A percentile compares a stretch with the other conserved stretches of the same genome.
Conservation (phyloP, 2,888 invertebrate genomes). For the Andrena flavipes region DNA sequence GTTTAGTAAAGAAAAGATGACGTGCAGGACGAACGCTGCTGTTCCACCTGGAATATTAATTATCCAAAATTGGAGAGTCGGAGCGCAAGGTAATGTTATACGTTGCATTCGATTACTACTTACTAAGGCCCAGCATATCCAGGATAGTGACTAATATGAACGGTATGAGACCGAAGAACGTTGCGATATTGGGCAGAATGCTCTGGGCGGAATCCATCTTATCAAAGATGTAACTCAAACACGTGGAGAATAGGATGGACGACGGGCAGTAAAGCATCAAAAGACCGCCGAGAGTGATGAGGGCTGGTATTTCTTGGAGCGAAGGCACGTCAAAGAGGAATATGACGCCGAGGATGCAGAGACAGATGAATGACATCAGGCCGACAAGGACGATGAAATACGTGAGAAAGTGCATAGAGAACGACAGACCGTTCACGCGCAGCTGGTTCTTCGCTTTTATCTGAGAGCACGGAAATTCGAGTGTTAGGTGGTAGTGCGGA, state of each 20-base stretch:
- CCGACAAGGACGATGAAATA: conserved; percentile 90
- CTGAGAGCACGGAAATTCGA: conserved; percentile 84
- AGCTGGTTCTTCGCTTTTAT: conserved; percentile 93
- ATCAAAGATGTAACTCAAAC: conserved; percentile 92
- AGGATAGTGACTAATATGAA: conserved; percentile 90
- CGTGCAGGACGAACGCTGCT: conserved; percentile 89
- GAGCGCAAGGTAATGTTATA: too few relatives aligned
- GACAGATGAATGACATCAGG: conserved; percentile 89
- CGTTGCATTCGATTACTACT: conserved; percentile 74
- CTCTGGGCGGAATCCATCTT: conserved; percentile 93
- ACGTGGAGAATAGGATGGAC: conserved; percentile 91
- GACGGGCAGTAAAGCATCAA: conserved; percentile 91
- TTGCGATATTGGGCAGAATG: conserved; percentile 91
- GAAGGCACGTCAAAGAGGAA: conserved; percentile 90
- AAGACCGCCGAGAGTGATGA: conserved; percentile 88
- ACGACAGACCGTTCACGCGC: conserved; percentile 92
- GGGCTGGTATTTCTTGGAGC: conserved; percentile 89
- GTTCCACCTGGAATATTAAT: conserved; percentile 87
- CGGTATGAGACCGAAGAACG: conserved; percentile 91
- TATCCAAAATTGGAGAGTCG: neutral
- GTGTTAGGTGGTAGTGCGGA: neutral
- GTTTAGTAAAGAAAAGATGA: conserved; percentile 90
- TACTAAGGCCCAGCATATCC: conserved; percentile 90
- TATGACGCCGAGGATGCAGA: conserved; percentile 88
- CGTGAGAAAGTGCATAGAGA: conserved; percentile 90